These are phyloP conservation scores for Geothlypis trichas DNA, from an alignment of 2,113 vertebrate genomes.

Conservation along the genomic window DNA sequence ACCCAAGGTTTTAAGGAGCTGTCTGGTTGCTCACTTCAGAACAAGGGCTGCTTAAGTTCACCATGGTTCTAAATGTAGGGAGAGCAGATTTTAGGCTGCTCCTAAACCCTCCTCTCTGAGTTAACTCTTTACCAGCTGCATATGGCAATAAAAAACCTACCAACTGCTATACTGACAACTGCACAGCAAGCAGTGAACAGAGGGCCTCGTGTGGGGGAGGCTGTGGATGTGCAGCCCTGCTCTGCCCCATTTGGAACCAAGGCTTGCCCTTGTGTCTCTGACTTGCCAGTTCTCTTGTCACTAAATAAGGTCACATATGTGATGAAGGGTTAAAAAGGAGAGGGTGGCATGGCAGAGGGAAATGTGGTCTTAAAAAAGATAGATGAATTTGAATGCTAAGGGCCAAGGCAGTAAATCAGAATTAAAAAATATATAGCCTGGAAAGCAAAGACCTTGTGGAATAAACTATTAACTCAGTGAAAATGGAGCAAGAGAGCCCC, in stretches of 20 bases:
- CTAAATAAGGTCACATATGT: neutral
- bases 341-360: neutral
- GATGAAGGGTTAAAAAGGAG: neutral
- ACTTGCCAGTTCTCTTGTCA: neutral
- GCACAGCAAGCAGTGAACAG: neutral
- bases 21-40: neutral
- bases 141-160: neutral
- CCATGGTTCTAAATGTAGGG: neutral
- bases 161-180: neutral
- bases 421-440: neutral
- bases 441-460: neutral
- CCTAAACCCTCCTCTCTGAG: neutral
- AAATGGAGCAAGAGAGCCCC: neutral
- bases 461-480: fast-evolving
- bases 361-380: neutral
- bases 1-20: neutral
- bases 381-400: neutral
- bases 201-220: fast-evolving
- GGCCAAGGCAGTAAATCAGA: neutral
- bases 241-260: neutral
- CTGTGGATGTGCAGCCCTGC: neutral
- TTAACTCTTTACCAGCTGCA: neutral
- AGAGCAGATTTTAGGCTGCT: neutral
- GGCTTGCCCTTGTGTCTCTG: neutral
- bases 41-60: neutral